phyloP scores from a whole-genome alignment of 2,797 vertebrate species.

The Tapirus indicus region DNA sequence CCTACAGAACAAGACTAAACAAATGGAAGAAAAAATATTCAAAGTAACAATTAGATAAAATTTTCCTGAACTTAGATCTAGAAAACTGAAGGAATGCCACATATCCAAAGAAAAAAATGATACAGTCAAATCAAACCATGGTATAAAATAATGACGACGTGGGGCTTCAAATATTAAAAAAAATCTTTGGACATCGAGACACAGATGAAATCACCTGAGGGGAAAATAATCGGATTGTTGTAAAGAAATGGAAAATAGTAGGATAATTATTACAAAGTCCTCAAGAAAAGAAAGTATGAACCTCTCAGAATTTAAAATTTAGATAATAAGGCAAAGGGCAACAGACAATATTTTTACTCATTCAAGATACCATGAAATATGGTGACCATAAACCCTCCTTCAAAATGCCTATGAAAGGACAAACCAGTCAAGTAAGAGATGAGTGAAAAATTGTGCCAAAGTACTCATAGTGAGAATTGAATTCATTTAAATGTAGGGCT shows the following conservation, averaged over 20 bases:
- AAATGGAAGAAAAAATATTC: not conserved
- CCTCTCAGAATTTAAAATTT: not conserved
- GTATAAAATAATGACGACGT: not conserved
- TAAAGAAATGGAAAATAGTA: not conserved
- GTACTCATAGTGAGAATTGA: not conserved
- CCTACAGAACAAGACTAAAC: not conserved
- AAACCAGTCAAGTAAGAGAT: not conserved
- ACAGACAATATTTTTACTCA: not conserved
- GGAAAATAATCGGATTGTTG: not conserved
- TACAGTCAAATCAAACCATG: not conserved
- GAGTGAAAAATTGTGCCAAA: not conserved
- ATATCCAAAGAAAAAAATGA: not conserved
- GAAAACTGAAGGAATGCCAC: not conserved
- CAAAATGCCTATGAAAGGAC: not conserved
- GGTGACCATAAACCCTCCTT: not conserved
- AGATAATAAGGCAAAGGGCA: not conserved
- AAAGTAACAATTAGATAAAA: not conserved
- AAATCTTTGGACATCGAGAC: not conserved
- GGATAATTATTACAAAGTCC: not conserved
- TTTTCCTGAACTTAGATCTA: not conserved
- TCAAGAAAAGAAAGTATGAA: not conserved
- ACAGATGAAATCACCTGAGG: not conserved
- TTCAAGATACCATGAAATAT: not conserved
- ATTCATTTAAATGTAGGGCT: not conserved
- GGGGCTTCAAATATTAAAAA: not conserved